Evolutionary conservation across 2,888 invertebrate genomes (phyloP), one percentile per base, ranked within the genome.

Genomic region (Drosophila colorata): DNA sequence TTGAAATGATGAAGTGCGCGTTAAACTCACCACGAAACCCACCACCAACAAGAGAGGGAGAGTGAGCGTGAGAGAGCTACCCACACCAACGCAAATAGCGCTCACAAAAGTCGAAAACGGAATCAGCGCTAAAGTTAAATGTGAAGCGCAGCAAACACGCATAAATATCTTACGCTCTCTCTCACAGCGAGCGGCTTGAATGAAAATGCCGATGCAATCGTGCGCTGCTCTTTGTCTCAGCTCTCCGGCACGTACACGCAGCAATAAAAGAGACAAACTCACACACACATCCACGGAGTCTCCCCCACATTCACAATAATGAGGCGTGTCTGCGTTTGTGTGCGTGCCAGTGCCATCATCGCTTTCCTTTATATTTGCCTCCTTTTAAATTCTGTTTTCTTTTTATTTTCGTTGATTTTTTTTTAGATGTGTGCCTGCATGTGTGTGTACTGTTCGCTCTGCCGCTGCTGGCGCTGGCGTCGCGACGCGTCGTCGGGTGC

Each of bases 181-280:
- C 71, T 61, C 65, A 63, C 31, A 35, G 66, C 84, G 61, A 66
- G 64, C 31, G 60, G 71, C 87, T 90, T 88, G 90, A 89, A 89
- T 89, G 88, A 90, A 89, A 90, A 90, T 90, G 80, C 90, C 90
- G 90, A 90, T 90, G 90, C 90, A 90, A 79, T 88, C 76, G 70
- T 28, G 38, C 58, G 58, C 72, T 72, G 38, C 71, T 80, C 69
- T 74, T 64, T 66, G 38, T 44, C 20, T 58, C 41, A 48, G 31
- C 57, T 72, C 70, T 72, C 72, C 31, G 48, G 31, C 51, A 67
- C 55, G 57, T 35, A 60, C 37, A 57, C 31, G 25, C 52, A 16
- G 18, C 25, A 25, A 60, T 31, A 13, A 9, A 13, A 61, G 31
- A n/a, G 63, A 37, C 40, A 35, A 16, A 37, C 48, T 14, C 28